Evolutionary conservation across 2,888 invertebrate genomes (phyloP).

Genomic region (Scelioninae gen. 1): DNA sequence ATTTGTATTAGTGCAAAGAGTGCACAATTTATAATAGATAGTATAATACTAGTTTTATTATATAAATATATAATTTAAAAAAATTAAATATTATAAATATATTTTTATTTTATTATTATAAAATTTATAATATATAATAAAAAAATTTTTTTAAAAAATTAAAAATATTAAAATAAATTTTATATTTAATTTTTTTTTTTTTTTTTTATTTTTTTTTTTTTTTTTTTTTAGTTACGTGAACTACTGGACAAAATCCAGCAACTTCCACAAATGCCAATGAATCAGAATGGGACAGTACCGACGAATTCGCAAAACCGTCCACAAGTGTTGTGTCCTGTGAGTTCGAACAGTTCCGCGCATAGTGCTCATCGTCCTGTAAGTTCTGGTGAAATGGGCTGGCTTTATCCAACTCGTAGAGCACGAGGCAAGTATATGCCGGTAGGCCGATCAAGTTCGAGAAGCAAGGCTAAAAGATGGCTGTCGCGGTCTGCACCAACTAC

Average conservation of each 20-base stretch:
- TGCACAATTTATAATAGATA: no score
- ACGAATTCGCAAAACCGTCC: conserved; percentile 76
- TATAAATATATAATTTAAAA: no score
- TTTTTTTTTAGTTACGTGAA: conserved; percentile 87
- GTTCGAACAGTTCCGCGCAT: conserved; percentile 73
- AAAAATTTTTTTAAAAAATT: no score
- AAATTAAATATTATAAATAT: no score
- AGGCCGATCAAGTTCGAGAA: conserved; percentile 44
- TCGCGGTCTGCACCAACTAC: conserved; percentile 91
- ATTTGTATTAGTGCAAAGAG: no score
- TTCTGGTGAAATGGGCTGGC: conserved; percentile 79
- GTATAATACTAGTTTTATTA: no score
- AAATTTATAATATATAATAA: no score
- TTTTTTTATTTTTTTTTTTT: no score
- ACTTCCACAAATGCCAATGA: conserved; percentile 85
- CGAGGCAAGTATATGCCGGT: conserved; percentile 72
- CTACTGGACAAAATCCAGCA: conserved; percentile 90
- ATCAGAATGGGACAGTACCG: conserved; percentile 72
- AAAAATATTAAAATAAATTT: no score
- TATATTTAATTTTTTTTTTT: no score
- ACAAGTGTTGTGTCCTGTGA: conserved; percentile 76
- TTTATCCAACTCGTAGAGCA: conserved; percentile 83
- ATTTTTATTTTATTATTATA: no score
- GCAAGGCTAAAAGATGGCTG: conserved; percentile 85
- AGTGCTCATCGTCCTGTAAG: conserved; percentile 74